Conservation (phyloP, 2,113 vertebrate genomes). For the Piprites chloris region DNA sequence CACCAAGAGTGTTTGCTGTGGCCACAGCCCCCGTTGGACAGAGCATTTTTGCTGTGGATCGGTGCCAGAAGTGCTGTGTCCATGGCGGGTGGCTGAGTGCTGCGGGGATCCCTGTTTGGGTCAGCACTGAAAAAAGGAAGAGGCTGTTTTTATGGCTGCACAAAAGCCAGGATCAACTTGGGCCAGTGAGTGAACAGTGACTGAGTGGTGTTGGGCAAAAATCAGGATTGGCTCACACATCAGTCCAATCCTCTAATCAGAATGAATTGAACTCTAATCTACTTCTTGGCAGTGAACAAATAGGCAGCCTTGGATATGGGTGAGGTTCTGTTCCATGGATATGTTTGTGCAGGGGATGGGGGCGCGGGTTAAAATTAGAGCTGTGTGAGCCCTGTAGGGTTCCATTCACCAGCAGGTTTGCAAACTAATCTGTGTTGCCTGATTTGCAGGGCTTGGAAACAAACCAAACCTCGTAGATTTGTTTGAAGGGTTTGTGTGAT, state of each 20-base stretch:
- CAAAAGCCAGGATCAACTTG: neutral
- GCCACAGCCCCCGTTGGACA: neutral
- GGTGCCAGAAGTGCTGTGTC: neutral
- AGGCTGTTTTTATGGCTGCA: neutral
- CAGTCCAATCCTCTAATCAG: slow-evolving; percentile 30
- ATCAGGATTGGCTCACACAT: neutral
- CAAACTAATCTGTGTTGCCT: neutral
- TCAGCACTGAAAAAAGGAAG: neutral
- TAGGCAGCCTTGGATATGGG: neutral
- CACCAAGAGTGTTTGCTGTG: neutral
- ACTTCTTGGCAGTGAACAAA: slow-evolving; percentile 2
- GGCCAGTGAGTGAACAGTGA: neutral
- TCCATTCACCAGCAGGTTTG: slow-evolving; percentile 23
- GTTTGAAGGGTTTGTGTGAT: slow-evolving; percentile 11
- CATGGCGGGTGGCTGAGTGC: fast-evolving
- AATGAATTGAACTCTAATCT: slow-evolving; percentile 40
- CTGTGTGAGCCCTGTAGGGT: neutral
- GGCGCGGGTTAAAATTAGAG: neutral
- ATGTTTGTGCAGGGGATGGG: neutral
- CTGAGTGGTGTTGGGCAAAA: slow-evolving; percentile 16
- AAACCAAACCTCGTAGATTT: neutral
- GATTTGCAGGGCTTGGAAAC: slow-evolving; percentile 19
- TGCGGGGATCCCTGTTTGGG: fast-evolving
- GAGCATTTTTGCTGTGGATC: neutral
- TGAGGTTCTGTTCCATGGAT: neutral